Conservation (phyloP, 1,140 invertebrate genomes). For the Tetramorium simillimum region DNA sequence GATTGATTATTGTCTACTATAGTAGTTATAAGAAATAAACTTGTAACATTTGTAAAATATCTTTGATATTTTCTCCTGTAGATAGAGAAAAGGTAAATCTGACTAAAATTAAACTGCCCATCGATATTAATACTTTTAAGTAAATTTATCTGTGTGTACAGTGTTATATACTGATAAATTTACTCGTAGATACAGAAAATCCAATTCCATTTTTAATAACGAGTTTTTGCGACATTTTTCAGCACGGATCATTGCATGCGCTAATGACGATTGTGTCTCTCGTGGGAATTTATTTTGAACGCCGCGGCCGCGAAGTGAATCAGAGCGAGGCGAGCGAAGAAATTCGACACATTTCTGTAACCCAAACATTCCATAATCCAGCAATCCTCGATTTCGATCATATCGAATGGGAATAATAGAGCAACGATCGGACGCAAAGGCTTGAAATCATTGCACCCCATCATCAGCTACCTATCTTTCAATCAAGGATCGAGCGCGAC, state of each 20-base stretch:
- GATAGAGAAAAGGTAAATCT: background rate
- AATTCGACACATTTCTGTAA: conserved; percentile 36
- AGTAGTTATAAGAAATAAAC: conserved; percentile 75
- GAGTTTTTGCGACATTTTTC: conserved; percentile 30
- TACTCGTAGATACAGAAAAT: background rate
- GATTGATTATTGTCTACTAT: conserved; percentile 76
- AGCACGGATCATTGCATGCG: conserved; percentile 10
- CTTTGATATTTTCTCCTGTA: conserved; percentile 4
- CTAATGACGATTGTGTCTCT: conserved; percentile 12
- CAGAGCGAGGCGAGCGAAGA: conserved; percentile 51
- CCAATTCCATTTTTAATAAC: conserved; percentile 22
- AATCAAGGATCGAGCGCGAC: background rate
- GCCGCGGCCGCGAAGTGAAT: background rate
- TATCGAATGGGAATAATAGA: background rate
- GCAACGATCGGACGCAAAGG: too few species aligned
- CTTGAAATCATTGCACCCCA: background rate
- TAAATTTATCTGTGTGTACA: background rate
- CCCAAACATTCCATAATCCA: background rate
- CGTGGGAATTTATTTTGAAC: conserved; percentile 33
- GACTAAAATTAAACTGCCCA: background rate
- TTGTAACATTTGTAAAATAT: conserved; percentile 70
- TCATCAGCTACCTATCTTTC: background rate
- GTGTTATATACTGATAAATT: background rate
- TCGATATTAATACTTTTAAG: background rate
- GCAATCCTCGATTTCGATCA: conserved; percentile 24